Evolutionary conservation across 2,888 invertebrate genomes (phyloP).

Genomic region (Andrena chrysosceles): DNA sequence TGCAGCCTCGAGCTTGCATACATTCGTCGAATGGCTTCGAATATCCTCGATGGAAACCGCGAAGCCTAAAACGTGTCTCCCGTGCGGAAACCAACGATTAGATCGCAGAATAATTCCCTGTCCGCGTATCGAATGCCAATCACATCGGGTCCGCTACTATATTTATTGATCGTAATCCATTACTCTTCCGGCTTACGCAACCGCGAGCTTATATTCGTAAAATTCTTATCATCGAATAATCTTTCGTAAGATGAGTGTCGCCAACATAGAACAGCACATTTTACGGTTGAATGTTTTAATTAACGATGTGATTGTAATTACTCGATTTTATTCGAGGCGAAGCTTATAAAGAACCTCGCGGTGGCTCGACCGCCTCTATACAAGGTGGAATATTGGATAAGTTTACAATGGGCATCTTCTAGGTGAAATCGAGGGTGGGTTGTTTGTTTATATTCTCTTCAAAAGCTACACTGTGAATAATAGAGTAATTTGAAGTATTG

Average conservation of each 20-base stretch:
- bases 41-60: background rate
- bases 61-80: background rate
- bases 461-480: too few relatives aligned
- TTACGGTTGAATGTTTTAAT: constrained; percentile 28
- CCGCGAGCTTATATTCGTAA: constrained; percentile 6
- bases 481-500: too few relatives aligned
- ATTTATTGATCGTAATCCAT: constrained; percentile 6
- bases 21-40: background rate
- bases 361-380: background rate
- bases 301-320: constrained; percentile 7
- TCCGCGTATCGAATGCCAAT: constrained; percentile 12
- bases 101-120: constrained; percentile 5
- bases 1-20: background rate
- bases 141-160: background rate
- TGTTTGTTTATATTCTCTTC: too few relatives aligned
- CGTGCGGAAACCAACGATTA: constrained; percentile 5
- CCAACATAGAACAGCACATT: background rate
- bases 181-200: constrained; percentile 33
- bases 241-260: constrained; percentile 10
- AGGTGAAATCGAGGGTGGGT: too few relatives aligned
- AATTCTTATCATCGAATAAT: constrained; percentile 29
- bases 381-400: background rate
- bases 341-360: constrained; percentile 8
- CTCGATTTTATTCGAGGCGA: constrained; percentile 7
- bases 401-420: background rate